phyloP scores from a whole-genome alignment of 2,113 vertebrate genomes.

The pig (Sus scrofa) region T2T-Sscrofa CM000812.6:46173001-46173500 shows the following conservation, averaged over 20 bases:
- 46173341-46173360: too few species aligned
- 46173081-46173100: background rate
- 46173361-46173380: too few species aligned
- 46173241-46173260: background rate
- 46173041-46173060: background rate
- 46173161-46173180: background rate
- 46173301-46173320: background rate
- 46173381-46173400: too few species aligned
- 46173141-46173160: background rate
- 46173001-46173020: background rate
- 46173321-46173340: background rate
- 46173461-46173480: too few species aligned
- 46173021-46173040: background rate
- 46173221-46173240: background rate
- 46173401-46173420: too few species aligned
- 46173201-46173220: background rate
- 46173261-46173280: background rate
- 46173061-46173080: background rate
- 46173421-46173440: too few species aligned
- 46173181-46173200: background rate
- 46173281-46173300: background rate
- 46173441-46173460: too few species aligned
- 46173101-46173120: background rate
- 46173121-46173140: background rate
- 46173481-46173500: background rate